Conservation (phyloP, 2,113 vertebrate genomes). For the Meles meles region DNA sequence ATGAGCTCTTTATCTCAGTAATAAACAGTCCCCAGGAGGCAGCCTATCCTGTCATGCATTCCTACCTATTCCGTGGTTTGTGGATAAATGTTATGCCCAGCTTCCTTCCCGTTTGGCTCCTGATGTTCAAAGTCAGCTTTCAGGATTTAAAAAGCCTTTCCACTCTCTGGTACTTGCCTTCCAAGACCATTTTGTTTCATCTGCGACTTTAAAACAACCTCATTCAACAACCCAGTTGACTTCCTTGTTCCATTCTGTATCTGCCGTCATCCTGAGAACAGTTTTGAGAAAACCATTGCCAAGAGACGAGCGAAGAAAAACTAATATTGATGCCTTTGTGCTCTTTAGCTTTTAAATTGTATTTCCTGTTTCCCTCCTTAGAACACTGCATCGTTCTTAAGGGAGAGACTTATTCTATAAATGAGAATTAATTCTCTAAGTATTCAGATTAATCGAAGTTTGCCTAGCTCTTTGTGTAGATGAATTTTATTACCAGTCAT, state of each 20-base stretch:
- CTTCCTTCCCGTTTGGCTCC: background rate
- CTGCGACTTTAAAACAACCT: background rate
- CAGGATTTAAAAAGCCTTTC: slow-evolving; percentile 30
- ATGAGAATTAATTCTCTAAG: background rate
- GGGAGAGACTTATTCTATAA: background rate
- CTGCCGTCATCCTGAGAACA: background rate
- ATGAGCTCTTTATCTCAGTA: background rate
- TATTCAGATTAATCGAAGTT: background rate
- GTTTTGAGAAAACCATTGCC: background rate
- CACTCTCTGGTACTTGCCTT: slow-evolving; percentile 1
- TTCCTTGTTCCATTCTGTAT: background rate
- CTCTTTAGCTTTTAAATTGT: background rate
- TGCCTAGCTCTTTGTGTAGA: background rate
- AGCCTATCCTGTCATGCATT: background rate
- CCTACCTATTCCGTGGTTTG: background rate
- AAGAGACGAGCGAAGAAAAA: background rate
- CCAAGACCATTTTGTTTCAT: slow-evolving; percentile 33
- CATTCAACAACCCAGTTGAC: background rate
- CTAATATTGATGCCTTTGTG: background rate
- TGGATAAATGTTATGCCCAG: background rate
- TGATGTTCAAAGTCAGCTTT: slow-evolving; percentile 42
- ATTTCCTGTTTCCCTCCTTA: background rate
- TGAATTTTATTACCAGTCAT: background rate
- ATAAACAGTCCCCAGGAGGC: background rate
- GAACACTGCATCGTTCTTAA: background rate